Base-by-base conservation (phyloP, 1,140 invertebrate species). In the Eriosoma lanigerum region DNA sequence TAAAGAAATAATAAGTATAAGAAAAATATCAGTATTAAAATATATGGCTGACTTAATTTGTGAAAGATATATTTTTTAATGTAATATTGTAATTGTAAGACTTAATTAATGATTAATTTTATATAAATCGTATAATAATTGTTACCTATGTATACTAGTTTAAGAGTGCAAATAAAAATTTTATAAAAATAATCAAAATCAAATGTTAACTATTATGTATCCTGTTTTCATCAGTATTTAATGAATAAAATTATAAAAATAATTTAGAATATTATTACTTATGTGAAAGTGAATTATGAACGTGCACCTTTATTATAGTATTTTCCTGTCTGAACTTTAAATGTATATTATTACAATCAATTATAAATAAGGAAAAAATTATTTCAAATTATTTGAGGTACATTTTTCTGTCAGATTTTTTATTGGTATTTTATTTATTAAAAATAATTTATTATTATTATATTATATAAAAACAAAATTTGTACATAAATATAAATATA, bases 1-100 rank as follows among this genome's bases (percentile, higher is more conserved):
- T 24, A 72, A 17, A 29, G 29, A 72, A 72, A 52, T 48, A 46
- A 46, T 60, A 46, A 46, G 8, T 48, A 26, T 76, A 76, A 44
- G 72, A 19, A 60, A 48, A 62, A n/a, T 46, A 78, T 78, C 75
- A 78, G 75, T 78, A 78, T 78, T 78, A 78, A 60, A 60, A 60
- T 19, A 24, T 48, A 62, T 48, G 75, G 75, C 56, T 62, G 75
- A 78, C 62, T 62, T 62, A 44, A 62, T 78, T 78, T 29, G 52
- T 60, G 56, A 60, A 78, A 62, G 38, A 78, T 78, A 78, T 78
- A 78, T 62, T 78, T 60, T 78, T 78, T 17, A 78, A 78, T 46
- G 32, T 38, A 38, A 38, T 38, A 38, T 38, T 38, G 21, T 46
- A 60, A 72, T 72, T 21, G 29, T 72, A 72, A 72, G 68, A 72